A percentile compares a stretch with the other conserved stretches of the same genome.
phyloP scores from a whole-genome alignment of 2,888 invertebrate genomes.

The Agrochola circellaris region DNA sequence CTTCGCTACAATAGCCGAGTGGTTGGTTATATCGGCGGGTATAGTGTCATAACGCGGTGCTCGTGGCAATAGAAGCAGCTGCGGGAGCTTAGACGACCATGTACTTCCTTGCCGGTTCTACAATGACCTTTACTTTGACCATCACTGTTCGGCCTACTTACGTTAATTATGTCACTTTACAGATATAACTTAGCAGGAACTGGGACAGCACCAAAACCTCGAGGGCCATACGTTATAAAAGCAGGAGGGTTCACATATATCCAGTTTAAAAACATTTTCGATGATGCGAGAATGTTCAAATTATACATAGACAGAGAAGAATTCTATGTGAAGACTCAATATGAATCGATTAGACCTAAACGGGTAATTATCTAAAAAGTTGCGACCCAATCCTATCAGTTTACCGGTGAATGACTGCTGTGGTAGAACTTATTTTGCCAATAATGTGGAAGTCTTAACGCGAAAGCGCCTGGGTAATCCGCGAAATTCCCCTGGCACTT shows the following conservation, averaged over 20 bases:
- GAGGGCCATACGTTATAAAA: constrained; percentile 83
- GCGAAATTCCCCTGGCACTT: too few species aligned
- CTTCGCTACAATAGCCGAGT: neutral
- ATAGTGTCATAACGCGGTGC: neutral
- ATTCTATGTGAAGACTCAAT: constrained; percentile 78
- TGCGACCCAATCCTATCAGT: neutral
- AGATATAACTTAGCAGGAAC: constrained; percentile 84
- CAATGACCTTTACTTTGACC: neutral
- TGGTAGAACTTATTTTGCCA: neutral
- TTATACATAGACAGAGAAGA: constrained; percentile 80
- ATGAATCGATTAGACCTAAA: constrained; percentile 73
- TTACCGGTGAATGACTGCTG: neutral
- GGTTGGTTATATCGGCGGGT: neutral
- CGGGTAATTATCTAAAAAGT: constrained; percentile 65
- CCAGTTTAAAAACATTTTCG: constrained; percentile 84
- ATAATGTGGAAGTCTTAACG: too few species aligned
- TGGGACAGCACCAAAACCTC: constrained; percentile 81
- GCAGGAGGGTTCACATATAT: constrained; percentile 77
- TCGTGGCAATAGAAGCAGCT: neutral
- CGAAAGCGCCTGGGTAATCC: too few species aligned
- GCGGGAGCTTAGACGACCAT: neutral
- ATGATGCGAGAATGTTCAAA: constrained; percentile 79
- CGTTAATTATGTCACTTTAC: constrained; percentile 51
- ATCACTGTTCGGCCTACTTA: neutral
- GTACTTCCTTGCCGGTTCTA: neutral